Base-by-base conservation (phyloP, 2,888 invertebrate genomes). In the Idaea biselata region DNA sequence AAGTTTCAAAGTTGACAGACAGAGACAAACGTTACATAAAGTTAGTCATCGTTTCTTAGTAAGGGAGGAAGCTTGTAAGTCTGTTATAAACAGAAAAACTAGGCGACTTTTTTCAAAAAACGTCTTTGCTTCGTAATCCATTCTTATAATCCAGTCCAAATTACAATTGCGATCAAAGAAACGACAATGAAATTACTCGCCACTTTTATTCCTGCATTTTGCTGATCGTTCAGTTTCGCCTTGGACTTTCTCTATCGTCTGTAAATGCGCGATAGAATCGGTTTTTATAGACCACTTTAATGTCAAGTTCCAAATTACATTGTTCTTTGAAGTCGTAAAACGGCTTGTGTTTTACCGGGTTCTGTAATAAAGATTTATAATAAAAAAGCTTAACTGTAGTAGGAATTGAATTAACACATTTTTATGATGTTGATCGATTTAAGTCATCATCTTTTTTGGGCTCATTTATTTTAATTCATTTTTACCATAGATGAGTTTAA, bases 191-290 rank as follows among this genome's bases (percentile, higher is more conserved):
- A 44, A 44, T 44, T 44, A 44, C 44, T 44, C 33, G 14, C 3
- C 44, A 14, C 44, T 44, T 44, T 44, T 44, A 44, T 44, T 8
- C 6, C 44, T 44, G 44, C 44, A 44, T 44, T 44, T 44, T 44
- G 44, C 44, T 44, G 44, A 44, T 44, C 44, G 11, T 44, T 44
- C 44, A 56, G 18, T 56, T 56, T 18, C 14, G 56, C 56, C 18
- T 56, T 18, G 18, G 56, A 18, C 56, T 18, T 56, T 18, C 17
- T 56, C 56, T 18, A 56, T 56, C 56, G 56, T 18, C 56, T 56
- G 56, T 56, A 56, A 56, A 56, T 18, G 56, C 17, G 16, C 56
- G 18, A 56, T 18, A 11, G 18, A 18, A 56, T 14, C 18, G 18
- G 18, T 18, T 56, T 56, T 56, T 56, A 44, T 56, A 18, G 17